These are phyloP conservation scores for Stegophylla sp. DNA, from an alignment of 2,888 invertebrate genomes.

Conservation along the genomic window DNA sequence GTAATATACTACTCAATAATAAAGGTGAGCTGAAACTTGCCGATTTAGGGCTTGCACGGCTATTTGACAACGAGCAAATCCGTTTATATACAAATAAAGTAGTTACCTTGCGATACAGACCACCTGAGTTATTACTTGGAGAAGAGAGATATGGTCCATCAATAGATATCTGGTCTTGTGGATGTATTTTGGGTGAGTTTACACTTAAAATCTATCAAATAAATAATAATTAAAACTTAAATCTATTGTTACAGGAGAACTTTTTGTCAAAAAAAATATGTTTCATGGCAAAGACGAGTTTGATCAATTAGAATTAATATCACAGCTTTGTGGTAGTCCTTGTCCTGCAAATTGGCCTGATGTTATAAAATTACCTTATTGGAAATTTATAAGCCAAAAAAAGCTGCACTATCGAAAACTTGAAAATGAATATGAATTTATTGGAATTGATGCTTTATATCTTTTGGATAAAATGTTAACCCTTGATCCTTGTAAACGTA, in stretches of 20 bases:
- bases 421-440: slow-evolving; percentile 90
- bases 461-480: slow-evolving; percentile 95
- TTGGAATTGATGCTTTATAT: slow-evolving; percentile 87
- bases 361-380: slow-evolving; percentile 90
- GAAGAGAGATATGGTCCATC: slow-evolving; percentile 97
- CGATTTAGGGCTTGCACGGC: slow-evolving; percentile 95
- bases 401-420: slow-evolving; percentile 86
- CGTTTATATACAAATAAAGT: slow-evolving; percentile 98
- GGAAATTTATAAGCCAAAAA: slow-evolving; percentile 90
- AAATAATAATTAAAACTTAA: slow-evolving; percentile 19
- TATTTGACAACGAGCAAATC: slow-evolving; percentile 92
- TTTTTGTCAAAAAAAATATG: slow-evolving; percentile 93
- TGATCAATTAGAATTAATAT: slow-evolving; percentile 90
- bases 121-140: slow-evolving; percentile 93
- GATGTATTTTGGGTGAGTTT: slow-evolving; percentile 82
- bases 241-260: slow-evolving; percentile 74
- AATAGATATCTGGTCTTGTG: slow-evolving; percentile 99
- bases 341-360: slow-evolving; percentile 96
- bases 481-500: slow-evolving; percentile 90
- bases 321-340: slow-evolving; percentile 92
- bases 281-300: slow-evolving; percentile 77
- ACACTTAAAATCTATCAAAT: too few relatives aligned
- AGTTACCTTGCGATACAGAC: slow-evolving; percentile 99
- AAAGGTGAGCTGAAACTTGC: slow-evolving; percentile 97
- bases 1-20: slow-evolving; percentile 99